Conservation (phyloP, 2,888 invertebrate species). For the Lysandra bellargus region DNA sequence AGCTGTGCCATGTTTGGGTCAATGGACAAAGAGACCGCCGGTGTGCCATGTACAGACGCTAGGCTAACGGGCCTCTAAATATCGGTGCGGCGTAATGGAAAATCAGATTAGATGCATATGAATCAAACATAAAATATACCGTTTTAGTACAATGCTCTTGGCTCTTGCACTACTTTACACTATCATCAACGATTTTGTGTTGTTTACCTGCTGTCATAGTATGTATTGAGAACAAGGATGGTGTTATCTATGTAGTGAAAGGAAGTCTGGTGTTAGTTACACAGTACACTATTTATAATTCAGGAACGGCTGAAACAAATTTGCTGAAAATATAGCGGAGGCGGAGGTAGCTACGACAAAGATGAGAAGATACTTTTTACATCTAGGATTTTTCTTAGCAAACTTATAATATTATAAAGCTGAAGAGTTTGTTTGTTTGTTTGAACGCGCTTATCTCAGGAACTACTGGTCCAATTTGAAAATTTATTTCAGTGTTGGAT, state of each 20-base stretch:
- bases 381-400: no score
- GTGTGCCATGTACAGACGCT: slow-evolving; percentile 45
- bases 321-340: no score
- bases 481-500: no score
- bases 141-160: slow-evolving; percentile 26
- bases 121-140: slow-evolving; percentile 29
- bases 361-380: no score
- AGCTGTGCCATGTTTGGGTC: slow-evolving; percentile 69
- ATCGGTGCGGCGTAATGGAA: slow-evolving; percentile 36
- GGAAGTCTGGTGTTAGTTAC: no score
- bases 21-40: slow-evolving; percentile 72
- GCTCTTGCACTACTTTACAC: background rate
- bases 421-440: no score
- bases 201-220: background rate
- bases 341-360: no score
- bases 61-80: slow-evolving; percentile 68
- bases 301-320: no score
- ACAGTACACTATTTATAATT: no score
- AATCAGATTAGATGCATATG: slow-evolving; percentile 29
- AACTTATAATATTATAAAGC: no score
- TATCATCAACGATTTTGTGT: background rate
- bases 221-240: background rate
- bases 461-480: no score
- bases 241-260: background rate
- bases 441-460: no score